phyloP scores from a whole-genome alignment of 2,113 vertebrate species.

The Mus musculus region GRCm39 chr10:54814501-54815000 shows the following conservation, averaged over 20 bases:
- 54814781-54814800: neutral
- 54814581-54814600: neutral
- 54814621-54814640: neutral
- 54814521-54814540: rapidly evolving
- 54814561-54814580: neutral
- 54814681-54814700: neutral
- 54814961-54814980: neutral
- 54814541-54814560: neutral
- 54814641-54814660: neutral
- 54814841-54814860: neutral
- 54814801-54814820: neutral
- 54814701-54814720: neutral
- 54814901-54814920: constrained; percentile 2
- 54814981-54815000: constrained; percentile 2
- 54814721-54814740: neutral
- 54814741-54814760: neutral
- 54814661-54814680: neutral
- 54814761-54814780: neutral
- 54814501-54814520: neutral
- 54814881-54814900: constrained; percentile 5
- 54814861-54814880: neutral
- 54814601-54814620: neutral
- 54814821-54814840: neutral
- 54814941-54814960: neutral
- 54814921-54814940: constrained; percentile 1